phyloP scores from a whole-genome alignment of 1,140 invertebrate species.

The Semibalanus balanoides region DNA sequence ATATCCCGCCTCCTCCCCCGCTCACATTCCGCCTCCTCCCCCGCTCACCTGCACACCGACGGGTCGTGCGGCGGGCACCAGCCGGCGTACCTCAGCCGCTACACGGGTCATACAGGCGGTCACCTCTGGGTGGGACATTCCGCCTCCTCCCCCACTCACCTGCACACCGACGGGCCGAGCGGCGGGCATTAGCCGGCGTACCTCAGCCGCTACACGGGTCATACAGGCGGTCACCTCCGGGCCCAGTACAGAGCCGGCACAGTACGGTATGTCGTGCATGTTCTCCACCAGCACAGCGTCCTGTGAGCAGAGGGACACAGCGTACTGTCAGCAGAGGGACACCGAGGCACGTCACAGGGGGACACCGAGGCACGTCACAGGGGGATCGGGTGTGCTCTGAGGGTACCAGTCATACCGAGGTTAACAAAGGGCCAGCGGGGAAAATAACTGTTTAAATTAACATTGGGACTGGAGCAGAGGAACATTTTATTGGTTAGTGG shows the following conservation, averaged over 20 bases:
- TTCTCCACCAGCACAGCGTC: slow-evolving; percentile 68
- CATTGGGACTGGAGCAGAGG: no score
- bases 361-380: no score
- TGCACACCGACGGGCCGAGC: slow-evolving; percentile 45
- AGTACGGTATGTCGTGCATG: slow-evolving; percentile 72
- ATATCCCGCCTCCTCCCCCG: no score
- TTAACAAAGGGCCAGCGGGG: no score
- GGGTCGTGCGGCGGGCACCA: slow-evolving; percentile 33
- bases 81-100: slow-evolving; percentile 37
- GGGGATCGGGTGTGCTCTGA: no score
- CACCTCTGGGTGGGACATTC: slow-evolving; percentile 56
- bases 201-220: slow-evolving; percentile 42
- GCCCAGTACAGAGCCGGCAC: slow-evolving; percentile 38
- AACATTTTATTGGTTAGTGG: no score
- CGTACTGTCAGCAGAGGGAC: no score
- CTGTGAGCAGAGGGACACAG: slow-evolving; percentile 36
- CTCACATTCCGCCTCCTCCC: no score
- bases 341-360: no score
- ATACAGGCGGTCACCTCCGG: slow-evolving; percentile 56
- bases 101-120: slow-evolving; percentile 51
- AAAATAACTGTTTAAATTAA: no score
- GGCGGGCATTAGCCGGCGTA: slow-evolving; percentile 35
- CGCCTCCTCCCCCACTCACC: no score
- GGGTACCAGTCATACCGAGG: no score
- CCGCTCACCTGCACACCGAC: slow-evolving; percentile 49